Base-by-base conservation (phyloP, 2,113 vertebrate genomes). In the Rhineura floridana region DNA sequence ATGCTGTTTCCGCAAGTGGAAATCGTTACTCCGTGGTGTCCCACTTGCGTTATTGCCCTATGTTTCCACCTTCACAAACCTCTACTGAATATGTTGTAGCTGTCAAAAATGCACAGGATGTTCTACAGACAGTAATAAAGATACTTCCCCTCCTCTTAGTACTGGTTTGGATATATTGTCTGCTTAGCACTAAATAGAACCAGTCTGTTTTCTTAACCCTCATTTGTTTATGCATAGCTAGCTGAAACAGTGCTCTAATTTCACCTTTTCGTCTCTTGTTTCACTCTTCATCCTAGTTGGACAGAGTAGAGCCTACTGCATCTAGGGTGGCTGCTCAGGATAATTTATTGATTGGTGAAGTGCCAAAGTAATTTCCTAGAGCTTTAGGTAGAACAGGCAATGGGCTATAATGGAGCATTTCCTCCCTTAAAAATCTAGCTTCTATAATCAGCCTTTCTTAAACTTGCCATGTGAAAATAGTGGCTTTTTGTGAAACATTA, bases 331-430 rank as follows among this genome's bases (percentile, higher is more conserved):
- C 87, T 87, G 82, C 63, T 9, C 39, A 89, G 87, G 39, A 90
- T 85, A 84, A 92, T 91, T 92, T 92, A 70, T 93, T 93, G 93
- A 95, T 93, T 88, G 94, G 93, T 94, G 82, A 90, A 90, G 63
- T 91, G 80, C 92, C 89, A 91, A 91, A 83, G 80, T 88, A 91
- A n/a, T 85, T 94, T 91, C 85, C 85, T 84, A 87, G 91, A 93
- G 92, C 77, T 81, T 87, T 86, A 63, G 81, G 83, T 80, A 44
- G 90, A 89, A 89, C 65, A 77, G 81, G 93, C 89, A 93, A 81
- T 94, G 93, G 94, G 93, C 92, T 93, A 46, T 89, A 92, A 92
- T 88, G 88, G 92, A 50, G n/a, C 25, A 44, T 90, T 94, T 94
- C 90, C 88, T 39, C 42, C 93, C 62, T 63, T 75, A 86, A 91